Evolutionary conservation across 2,797 vertebrate species (phyloP), one percentile per base, ranked within the genome.

Genomic region (Eurystomus glaucurus): DNA sequence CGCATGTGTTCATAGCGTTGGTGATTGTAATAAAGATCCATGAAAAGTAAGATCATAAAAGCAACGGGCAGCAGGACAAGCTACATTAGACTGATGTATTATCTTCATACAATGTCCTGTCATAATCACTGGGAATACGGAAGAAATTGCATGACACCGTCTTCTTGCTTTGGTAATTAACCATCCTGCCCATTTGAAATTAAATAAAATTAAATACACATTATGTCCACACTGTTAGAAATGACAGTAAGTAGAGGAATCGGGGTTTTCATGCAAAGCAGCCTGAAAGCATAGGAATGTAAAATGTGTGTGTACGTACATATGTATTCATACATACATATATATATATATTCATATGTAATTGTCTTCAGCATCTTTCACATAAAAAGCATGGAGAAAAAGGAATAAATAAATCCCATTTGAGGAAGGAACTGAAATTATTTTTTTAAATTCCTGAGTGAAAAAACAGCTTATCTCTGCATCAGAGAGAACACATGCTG

Each of bases 401-500:
- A 52, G 2, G 58, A 91, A 57, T 45, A 70, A 88, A 64, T 35
- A 57, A 71, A 46, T 90, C 54, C 23, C 12, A 55, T 76, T n/a
- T 87, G 79, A 77, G 57, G 35, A 64, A 83, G 51, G 39, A 79
- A 70, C 33, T 85, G 3, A 87, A 84, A 69, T 79, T 0, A 17
- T 65, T 80, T 80, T 81, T 76, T 76, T 6, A 26, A 75, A 90
- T 68, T 78, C 14, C 50, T 84, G 46, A 64, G 43, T 33, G 65
- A 79, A 85, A 90, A 90, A 92, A 13, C 50, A 81, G 62, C 14
- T 45, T 88, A 58, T 91, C 43, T 88, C 88, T 90, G 61, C 68
- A 64, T 92, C 92, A 79, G 46, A 74, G 69, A 88, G 85, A 92
- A 26, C 57, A 61, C 87, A 93, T 54, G 91, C 90, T 87, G 91